Percentiles rank a stretch among this genome's conserved stretches.
phyloP scores from a whole-genome alignment of 2,113 vertebrate species.

The Osmerus mordax region DNA sequence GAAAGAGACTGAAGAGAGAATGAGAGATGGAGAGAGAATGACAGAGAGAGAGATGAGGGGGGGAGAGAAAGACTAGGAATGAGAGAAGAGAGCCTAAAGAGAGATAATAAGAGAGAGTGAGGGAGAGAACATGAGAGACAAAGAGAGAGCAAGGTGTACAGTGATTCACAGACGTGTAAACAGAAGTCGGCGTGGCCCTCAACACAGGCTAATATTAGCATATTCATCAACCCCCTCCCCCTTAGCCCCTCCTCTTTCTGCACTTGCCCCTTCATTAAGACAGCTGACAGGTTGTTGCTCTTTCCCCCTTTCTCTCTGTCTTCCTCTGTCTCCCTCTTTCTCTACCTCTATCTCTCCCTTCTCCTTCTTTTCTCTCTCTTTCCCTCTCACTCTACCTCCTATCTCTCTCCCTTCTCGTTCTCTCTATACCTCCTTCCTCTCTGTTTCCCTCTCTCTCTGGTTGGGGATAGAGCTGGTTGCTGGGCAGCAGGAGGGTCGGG shows the following conservation, averaged over 20 bases:
- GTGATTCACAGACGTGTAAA: not conserved
- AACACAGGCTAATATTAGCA: too few relatives aligned
- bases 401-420: not conserved
- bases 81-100: not conserved
- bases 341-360: too few relatives aligned
- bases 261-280: too few relatives aligned
- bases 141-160: slow-evolving; percentile 13
- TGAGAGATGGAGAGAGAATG: not conserved
- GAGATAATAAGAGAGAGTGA: not conserved
- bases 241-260: too few relatives aligned
- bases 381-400: not conserved
- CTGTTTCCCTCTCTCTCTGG: not conserved
- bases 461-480: too few relatives aligned
- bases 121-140: not conserved
- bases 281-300: not conserved
- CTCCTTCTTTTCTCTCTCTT: not conserved
- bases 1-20: not conserved
- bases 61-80: slow-evolving; percentile 10
- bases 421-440: not conserved
- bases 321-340: not conserved
- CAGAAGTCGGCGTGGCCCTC: not conserved
- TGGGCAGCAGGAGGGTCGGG: too few relatives aligned
- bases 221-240: too few relatives aligned
- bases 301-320: not conserved
- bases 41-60: slow-evolving; percentile 1